phyloP scores from a whole-genome alignment of 2,797 vertebrate genomes.

The Peromyscus eremicus region DNA sequence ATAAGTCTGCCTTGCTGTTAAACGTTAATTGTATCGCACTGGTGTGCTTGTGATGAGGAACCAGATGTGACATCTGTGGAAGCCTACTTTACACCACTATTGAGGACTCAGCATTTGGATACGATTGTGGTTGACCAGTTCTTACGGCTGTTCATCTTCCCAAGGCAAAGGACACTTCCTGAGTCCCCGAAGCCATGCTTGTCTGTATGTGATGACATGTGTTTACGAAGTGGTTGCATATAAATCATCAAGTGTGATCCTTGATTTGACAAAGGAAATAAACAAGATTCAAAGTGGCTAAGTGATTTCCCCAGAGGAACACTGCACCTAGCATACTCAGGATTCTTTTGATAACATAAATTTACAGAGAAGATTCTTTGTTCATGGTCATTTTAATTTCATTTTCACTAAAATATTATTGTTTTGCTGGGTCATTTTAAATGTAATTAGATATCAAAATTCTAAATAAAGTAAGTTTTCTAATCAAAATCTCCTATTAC shows the following conservation, averaged over 20 bases:
- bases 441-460: not conserved
- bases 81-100: not conserved
- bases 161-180: not conserved
- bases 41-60: not conserved
- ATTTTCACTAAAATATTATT: not conserved
- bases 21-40: slow-evolving; percentile 44
- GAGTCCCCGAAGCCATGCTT: not conserved
- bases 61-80: slow-evolving; percentile 39
- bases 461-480: not conserved
- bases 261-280: not conserved
- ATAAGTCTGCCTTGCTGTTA: slow-evolving; percentile 4
- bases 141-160: not conserved
- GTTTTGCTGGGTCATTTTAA: not conserved
- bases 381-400: not conserved
- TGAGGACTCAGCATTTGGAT: not conserved
- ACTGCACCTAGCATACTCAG: accelerated
- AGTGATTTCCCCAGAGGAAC: not conserved
- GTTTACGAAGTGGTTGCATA: not conserved
- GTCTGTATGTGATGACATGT: not conserved
- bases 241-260: not conserved
- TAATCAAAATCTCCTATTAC: not conserved
- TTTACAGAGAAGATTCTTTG: not conserved
- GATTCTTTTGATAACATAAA: not conserved
- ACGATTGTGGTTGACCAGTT: not conserved
- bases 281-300: not conserved